Conservation (phyloP, 2,113 vertebrate species). For the Larimichthys crocea region DNA sequence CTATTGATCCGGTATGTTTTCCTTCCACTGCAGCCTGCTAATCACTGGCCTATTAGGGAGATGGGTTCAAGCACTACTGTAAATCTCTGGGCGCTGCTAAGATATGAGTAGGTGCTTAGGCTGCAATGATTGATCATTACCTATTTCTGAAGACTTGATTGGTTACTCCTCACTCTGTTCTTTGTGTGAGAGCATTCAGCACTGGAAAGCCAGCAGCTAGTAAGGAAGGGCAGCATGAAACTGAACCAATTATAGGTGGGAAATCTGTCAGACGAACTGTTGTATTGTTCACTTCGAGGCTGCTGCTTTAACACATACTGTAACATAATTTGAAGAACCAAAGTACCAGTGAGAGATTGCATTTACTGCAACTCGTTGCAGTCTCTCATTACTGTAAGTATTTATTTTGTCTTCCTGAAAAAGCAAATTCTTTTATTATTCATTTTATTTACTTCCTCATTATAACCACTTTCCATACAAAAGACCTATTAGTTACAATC, state of each 20-base stretch:
- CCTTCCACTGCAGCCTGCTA: constrained; percentile 70
- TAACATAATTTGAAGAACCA: not conserved
- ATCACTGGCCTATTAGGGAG: constrained; percentile 73
- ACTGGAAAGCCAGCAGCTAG: not conserved
- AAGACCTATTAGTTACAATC: not conserved
- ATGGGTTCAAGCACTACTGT: constrained; percentile 50
- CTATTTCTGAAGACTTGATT: constrained; percentile 29
- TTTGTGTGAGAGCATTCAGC: constrained; percentile 2
- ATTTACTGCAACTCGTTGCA: not conserved
- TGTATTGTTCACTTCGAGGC: not conserved
- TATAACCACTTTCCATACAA: no score
- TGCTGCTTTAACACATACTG: not conserved
- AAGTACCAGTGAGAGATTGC: not conserved
- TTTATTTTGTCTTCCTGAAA: not conserved
- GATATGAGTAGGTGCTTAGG: constrained; percentile 46
- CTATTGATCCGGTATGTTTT: constrained; percentile 81
- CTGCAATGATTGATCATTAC: constrained; percentile 34
- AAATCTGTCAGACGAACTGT: not conserved
- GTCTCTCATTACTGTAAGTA: not conserved
- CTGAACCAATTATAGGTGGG: not conserved
- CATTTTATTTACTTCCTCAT: no score
- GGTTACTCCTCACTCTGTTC: constrained; percentile 7
- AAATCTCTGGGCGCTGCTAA: constrained; percentile 39
- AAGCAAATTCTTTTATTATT: not conserved
- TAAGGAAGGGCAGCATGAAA: not conserved